Percentiles rank a stretch among this genome's conserved stretches.
Evolutionary conservation across 1,140 invertebrate genomes (phyloP).

Genomic region (Chironomus striatipennis): DNA sequence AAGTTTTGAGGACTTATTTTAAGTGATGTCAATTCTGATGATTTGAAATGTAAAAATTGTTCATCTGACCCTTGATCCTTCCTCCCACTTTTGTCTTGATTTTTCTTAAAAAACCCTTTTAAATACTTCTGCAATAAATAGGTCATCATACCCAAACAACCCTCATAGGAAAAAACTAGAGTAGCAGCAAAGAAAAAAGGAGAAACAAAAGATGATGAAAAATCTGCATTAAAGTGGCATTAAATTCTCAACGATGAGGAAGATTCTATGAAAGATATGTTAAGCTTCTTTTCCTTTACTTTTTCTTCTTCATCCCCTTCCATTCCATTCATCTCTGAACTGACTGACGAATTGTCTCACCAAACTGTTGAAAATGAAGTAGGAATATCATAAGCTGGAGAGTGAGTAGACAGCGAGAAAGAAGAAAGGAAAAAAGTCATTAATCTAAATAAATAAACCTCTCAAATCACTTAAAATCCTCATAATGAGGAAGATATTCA

Average conservation of each 20-base stretch:
- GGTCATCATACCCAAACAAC: too few species aligned
- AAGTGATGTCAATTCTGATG: too few species aligned
- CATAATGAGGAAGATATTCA: slow-evolving; percentile 20
- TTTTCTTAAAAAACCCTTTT: too few species aligned
- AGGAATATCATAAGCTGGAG: neutral
- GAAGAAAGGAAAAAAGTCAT: slow-evolving; percentile 8
- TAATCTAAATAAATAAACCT: slow-evolving; percentile 24
- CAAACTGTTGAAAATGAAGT: neutral
- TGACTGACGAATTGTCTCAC: neutral
- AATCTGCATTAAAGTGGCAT: slow-evolving; percentile 22
- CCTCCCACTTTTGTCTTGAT: too few species aligned
- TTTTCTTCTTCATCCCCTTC: too few species aligned
- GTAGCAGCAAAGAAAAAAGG: neutral
- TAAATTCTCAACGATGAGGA: slow-evolving; percentile 5
- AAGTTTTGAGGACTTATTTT: too few species aligned
- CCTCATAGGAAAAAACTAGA: too few species aligned
- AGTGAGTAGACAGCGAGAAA: neutral
- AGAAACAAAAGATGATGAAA: slow-evolving; percentile 19
- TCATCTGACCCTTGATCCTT: too few species aligned
- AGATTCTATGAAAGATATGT: neutral
- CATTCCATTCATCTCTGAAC: neutral
- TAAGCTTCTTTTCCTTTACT: neutral
- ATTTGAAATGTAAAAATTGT: too few species aligned
- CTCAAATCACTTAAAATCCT: slow-evolving; percentile 22
- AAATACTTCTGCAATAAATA: too few species aligned